Percentiles rank a stretch among this genome's conserved stretches.
Evolutionary conservation across 1,140 invertebrate genomes (phyloP).

Genomic region (Macrosteles quadrilineatus): DNA sequence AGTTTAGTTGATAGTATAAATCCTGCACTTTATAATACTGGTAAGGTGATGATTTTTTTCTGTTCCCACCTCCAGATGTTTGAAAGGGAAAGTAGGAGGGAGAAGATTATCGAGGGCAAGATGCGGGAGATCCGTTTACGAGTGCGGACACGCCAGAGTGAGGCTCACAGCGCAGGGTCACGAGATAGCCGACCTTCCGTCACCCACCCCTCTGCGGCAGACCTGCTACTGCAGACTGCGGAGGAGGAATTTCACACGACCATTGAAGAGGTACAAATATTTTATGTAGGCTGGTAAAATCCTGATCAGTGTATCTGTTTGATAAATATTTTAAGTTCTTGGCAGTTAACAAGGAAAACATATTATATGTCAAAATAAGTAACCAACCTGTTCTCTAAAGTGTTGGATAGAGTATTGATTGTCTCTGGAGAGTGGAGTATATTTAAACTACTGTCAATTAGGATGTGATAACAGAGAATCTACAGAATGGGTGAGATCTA

Average conservation of each 20-base stretch:
- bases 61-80: conserved; percentile 60
- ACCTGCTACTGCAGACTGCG: conserved; percentile 33
- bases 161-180: conserved; percentile 4
- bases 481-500: too few relatives aligned
- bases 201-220: conserved; percentile 27
- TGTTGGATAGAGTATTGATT: not conserved
- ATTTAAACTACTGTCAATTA: not conserved
- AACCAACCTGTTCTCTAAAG: not conserved
- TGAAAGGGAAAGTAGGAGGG: conserved; percentile 86
- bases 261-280: conserved; percentile 34
- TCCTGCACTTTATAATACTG: too few relatives aligned
- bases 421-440: not conserved
- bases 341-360: not conserved
- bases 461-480: not conserved
- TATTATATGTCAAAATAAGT: not conserved
- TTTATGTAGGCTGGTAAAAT: not conserved
- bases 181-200: conserved; percentile 30
- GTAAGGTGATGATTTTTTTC: too few relatives aligned
- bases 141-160: conserved; percentile 38
- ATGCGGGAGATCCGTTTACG: conserved; percentile 74
- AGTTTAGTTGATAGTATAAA: too few relatives aligned
- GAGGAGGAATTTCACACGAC: conserved; percentile 41
- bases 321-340: not conserved
- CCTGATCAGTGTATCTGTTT: not conserved
- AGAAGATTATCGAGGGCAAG: conserved; percentile 90